phyloP scores from a whole-genome alignment of 2,888 invertebrate species.

The Serrognathus titanus region DNA sequence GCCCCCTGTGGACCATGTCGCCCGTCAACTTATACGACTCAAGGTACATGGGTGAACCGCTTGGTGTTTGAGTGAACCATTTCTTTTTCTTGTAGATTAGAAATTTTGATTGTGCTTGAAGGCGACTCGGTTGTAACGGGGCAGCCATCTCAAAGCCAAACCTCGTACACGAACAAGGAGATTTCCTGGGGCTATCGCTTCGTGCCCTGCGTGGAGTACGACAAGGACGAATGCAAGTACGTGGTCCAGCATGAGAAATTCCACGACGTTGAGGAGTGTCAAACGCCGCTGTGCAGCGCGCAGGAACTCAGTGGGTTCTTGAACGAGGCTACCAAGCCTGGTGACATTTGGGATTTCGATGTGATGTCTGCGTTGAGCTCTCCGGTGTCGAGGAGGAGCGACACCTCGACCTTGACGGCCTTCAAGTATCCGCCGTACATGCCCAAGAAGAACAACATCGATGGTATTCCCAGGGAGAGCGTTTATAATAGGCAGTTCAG shows the following conservation, averaged over 20 bases:
- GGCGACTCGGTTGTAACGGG: constrained; percentile 79
- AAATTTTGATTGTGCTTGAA: constrained; percentile 77
- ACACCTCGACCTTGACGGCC: constrained; percentile 6
- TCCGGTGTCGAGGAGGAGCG: constrained; percentile 15
- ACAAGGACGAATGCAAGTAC: constrained; percentile 58
- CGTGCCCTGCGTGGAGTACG: constrained; percentile 52
- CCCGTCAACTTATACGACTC: constrained; percentile 69
- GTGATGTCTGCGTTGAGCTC: constrained; percentile 9
- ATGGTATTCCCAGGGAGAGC: constrained; percentile 9
- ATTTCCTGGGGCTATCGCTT: constrained; percentile 83
- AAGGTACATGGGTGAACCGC: constrained; percentile 37
- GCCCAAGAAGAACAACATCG: constrained; percentile 13
- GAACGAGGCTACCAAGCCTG: constrained; percentile 10
- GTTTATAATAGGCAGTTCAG: constrained; percentile 11
- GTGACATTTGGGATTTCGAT: constrained; percentile 2
- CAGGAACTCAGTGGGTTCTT: constrained; percentile 14
- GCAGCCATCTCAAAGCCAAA: constrained; percentile 67
- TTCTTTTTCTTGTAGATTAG: constrained; percentile 60
- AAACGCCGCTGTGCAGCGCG: constrained; percentile 85
- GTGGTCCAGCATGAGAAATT: constrained; percentile 62
- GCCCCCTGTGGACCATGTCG: constrained; percentile 75
- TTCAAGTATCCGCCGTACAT: constrained; percentile 10
- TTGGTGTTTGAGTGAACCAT: too few species aligned
- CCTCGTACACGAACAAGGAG: constrained; percentile 75
- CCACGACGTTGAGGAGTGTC: constrained; percentile 62